Evolutionary conservation across 2,113 vertebrate genomes (phyloP).

Genomic region (Morone saxatilis): DNA sequence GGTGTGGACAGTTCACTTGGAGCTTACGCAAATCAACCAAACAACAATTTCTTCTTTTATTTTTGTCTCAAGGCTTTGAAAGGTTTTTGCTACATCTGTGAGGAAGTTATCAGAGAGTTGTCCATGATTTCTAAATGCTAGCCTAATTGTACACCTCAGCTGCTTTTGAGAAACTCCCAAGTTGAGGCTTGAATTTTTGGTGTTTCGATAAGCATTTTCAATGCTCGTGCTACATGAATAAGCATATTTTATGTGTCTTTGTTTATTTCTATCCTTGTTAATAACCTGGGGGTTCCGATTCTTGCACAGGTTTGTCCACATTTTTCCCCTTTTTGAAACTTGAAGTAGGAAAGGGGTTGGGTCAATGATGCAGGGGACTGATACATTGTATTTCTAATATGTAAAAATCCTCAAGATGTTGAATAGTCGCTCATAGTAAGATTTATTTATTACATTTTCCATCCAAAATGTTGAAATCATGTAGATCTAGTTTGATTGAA

Average conservation of each 20-base stretch:
- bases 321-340: constrained; percentile 37
- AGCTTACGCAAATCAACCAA: constrained; percentile 42
- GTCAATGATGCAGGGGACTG: constrained; percentile 18
- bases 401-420: constrained; percentile 41
- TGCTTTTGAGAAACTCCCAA: constrained; percentile 47
- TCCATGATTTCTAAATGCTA: constrained; percentile 42
- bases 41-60: neutral
- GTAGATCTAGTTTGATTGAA: no score
- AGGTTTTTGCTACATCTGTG: constrained; percentile 31
- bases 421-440: constrained; percentile 31
- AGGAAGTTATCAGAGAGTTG: constrained; percentile 27
- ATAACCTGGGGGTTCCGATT: constrained; percentile 20
- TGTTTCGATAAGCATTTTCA: constrained; percentile 27
- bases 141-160: constrained; percentile 36
- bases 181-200: constrained; percentile 25
- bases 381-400: constrained; percentile 47
- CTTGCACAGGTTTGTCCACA: constrained; percentile 19
- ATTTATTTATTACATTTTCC: constrained; percentile 70
- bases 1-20: constrained; percentile 31
- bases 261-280: constrained; percentile 43
- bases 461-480: constrained; percentile 49
- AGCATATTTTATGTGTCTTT: constrained; percentile 28
- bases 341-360: constrained; percentile 10
- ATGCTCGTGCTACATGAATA: constrained; percentile 28
- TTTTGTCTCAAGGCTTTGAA: constrained; percentile 26